Percentiles rank a stretch among this genome's conserved stretches.
These are phyloP conservation scores for Phaethon lepturus DNA, from an alignment of 2,113 vertebrate genomes.

Conservation along the genomic window DNA sequence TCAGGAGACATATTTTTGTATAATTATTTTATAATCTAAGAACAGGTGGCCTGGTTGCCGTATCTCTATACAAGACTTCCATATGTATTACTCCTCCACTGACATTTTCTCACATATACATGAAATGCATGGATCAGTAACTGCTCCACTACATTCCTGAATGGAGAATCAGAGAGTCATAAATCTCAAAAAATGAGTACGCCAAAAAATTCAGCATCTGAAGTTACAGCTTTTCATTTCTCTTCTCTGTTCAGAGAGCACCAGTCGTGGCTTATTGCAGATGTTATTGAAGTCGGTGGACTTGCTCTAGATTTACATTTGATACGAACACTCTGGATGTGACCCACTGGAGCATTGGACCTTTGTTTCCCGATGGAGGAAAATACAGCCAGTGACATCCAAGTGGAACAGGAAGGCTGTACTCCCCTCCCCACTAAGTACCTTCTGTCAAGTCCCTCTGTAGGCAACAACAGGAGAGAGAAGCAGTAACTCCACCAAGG, in stretches of 20 bases:
- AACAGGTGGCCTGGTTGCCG: not conserved
- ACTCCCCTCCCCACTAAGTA: not conserved
- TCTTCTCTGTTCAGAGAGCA: not conserved
- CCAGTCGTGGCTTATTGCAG: not conserved
- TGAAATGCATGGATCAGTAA: not conserved
- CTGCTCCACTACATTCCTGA: not conserved
- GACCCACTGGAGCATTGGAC: not conserved
- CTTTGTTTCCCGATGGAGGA: not conserved
- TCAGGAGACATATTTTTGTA: not conserved
- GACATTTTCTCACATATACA: not conserved
- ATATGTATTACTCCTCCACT: not conserved
- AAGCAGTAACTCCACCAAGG: not conserved
- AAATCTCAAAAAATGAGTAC: not conserved
- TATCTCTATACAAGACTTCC: not conserved
- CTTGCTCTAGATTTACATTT: not conserved
- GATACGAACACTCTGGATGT: not conserved
- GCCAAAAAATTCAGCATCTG: not conserved
- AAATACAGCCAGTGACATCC: not conserved
- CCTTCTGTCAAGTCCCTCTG: not conserved
- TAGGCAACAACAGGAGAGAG: not conserved
- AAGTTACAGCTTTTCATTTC: constrained; percentile 23
- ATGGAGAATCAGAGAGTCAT: not conserved
- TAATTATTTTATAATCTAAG: not conserved
- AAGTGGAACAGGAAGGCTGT: not conserved
- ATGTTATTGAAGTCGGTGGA: not conserved